phyloP scores from a whole-genome alignment of 2,888 invertebrate genomes.

The Drosophila pegasa region DNA sequence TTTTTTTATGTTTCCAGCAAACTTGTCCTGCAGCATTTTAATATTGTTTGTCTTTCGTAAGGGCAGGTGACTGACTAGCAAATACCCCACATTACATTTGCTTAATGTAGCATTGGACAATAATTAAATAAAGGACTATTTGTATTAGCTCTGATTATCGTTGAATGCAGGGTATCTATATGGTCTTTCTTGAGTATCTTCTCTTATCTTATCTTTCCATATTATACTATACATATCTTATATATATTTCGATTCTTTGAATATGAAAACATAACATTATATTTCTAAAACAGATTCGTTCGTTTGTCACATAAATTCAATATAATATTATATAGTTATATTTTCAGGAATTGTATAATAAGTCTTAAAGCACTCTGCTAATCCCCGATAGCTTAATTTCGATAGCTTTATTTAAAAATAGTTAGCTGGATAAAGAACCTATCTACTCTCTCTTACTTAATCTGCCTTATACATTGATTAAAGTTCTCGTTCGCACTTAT shows the following conservation, averaged over 20 bases:
- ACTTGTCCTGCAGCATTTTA: slow-evolving; percentile 19
- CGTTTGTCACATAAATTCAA: too few relatives aligned
- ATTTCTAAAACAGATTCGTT: too few relatives aligned
- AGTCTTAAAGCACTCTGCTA: too few relatives aligned
- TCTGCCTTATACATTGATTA: neutral
- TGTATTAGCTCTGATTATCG: neutral
- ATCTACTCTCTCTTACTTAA: neutral
- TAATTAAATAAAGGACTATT: neutral
- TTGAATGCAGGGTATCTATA: neutral
- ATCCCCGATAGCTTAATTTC: too few relatives aligned
- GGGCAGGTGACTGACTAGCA: neutral
- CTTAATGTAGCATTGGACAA: neutral
- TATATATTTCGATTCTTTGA: too few relatives aligned
- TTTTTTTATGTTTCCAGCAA: slow-evolving; percentile 2
- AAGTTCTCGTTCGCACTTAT: neutral
- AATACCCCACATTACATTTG: slow-evolving; percentile 16
- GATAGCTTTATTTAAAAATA: too few relatives aligned
- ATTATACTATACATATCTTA: too few relatives aligned
- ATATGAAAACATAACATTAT: too few relatives aligned
- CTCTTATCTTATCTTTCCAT: too few relatives aligned
- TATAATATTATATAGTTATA: too few relatives aligned
- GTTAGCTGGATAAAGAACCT: too few relatives aligned
- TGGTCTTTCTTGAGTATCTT: neutral
- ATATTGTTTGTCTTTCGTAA: slow-evolving; percentile 20
- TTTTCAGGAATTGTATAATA: too few relatives aligned